phyloP scores from a whole-genome alignment of 2,113 vertebrate genomes.

The Symphodus melops region DNA sequence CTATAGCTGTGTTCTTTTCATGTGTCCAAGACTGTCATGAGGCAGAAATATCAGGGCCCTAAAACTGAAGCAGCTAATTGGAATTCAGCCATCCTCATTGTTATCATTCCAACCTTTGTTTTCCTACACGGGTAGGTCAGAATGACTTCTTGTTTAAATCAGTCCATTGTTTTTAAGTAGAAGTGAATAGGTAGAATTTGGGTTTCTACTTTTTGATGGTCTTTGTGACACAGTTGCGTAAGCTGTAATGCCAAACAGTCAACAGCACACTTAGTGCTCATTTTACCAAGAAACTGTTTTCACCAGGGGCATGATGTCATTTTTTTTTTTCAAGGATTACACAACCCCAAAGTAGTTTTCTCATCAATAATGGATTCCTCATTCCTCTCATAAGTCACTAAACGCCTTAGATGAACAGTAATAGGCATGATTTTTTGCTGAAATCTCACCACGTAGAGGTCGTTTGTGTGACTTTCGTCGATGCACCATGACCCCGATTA shows the following conservation, averaged over 20 bases:
- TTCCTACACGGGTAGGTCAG: neutral
- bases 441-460: slow-evolving; percentile 81
- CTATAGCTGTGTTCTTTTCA: neutral
- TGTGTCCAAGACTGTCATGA: neutral
- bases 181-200: neutral
- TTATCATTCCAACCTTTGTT: slow-evolving; percentile 9
- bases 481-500: slow-evolving; percentile 84
- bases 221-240: slow-evolving; percentile 24
- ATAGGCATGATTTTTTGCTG: neutral
- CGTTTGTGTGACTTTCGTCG: slow-evolving; percentile 78
- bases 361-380: neutral
- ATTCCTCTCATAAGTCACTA: neutral
- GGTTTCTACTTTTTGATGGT: neutral
- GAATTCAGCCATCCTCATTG: slow-evolving; percentile 3
- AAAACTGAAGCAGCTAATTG: neutral
- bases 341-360: neutral
- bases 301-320: slow-evolving; percentile 15
- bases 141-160: neutral
- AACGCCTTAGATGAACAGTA: too few relatives aligned
- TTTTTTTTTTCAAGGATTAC: slow-evolving; percentile 19
- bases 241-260: neutral
- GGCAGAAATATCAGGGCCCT: neutral
- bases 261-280: neutral
- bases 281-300: slow-evolving; percentile 18
- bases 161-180: neutral